Percentiles rank a stretch among this genome's conserved stretches.
Evolutionary conservation across 2,797 vertebrate species (phyloP).

Genomic region (Periparus ater): DNA sequence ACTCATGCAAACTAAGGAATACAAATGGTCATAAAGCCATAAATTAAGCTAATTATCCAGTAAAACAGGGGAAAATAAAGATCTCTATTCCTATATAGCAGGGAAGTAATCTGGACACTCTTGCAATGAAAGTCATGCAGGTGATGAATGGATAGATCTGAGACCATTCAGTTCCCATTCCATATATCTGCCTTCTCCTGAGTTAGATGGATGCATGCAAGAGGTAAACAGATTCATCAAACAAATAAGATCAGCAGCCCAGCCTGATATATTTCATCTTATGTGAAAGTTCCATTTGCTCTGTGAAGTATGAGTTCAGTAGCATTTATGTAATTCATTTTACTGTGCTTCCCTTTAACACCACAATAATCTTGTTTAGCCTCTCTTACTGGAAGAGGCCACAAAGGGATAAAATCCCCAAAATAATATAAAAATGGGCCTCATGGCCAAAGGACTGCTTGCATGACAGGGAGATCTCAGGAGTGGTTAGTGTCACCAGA

Average conservation of each 20-base stretch:
- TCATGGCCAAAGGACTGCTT: not conserved
- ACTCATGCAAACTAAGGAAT: not conserved
- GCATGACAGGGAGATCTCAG: not conserved
- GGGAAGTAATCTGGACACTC: not conserved
- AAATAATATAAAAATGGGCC: not conserved
- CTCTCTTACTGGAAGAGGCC: not conserved
- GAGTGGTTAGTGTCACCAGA: not conserved
- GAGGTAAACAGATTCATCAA: slow-evolving; percentile 40
- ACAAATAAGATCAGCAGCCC: slow-evolving; percentile 16
- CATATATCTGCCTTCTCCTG: not conserved
- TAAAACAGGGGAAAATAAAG: not conserved
- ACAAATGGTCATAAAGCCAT: not conserved
- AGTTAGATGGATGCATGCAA: slow-evolving; percentile 7
- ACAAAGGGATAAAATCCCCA: not conserved
- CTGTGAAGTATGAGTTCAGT: not conserved
- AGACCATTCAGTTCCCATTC: not conserved
- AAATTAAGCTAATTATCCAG: not conserved
- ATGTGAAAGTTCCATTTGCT: not conserved
- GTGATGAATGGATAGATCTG: not conserved
- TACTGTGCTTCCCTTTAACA: not conserved
- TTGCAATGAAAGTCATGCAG: not conserved
- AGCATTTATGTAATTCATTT: not conserved
- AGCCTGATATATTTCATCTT: slow-evolving; percentile 14
- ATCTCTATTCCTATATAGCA: not conserved
- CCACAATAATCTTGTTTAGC: not conserved